Conservation (phyloP, 2,888 invertebrate species). For the Trachelus stipa region DNA sequence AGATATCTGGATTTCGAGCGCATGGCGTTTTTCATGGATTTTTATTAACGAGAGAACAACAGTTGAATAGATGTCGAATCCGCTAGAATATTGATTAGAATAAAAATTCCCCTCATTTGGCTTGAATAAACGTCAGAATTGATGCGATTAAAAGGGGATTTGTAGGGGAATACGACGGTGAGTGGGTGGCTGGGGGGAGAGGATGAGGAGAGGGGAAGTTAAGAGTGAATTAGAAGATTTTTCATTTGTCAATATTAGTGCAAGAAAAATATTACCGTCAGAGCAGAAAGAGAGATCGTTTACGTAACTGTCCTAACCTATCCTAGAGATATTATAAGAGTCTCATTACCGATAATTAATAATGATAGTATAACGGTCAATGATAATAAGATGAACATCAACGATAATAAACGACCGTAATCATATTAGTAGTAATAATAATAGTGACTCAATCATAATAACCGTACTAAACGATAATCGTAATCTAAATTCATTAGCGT, state of each 20-base stretch:
- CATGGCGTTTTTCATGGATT: constrained; percentile 38
- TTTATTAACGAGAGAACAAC: constrained; percentile 54
- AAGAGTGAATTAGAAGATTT: constrained; percentile 8
- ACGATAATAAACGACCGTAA: constrained; percentile 23
- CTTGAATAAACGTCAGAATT: constrained; percentile 29
- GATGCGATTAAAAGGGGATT: constrained; percentile 3
- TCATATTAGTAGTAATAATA: constrained; percentile 50
- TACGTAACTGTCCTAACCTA: constrained; percentile 16
- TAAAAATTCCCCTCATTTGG: constrained; percentile 29
- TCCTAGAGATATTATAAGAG: constrained; percentile 52
- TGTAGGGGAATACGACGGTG: not conserved
- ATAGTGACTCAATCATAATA: constrained; percentile 21
- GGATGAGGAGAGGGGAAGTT: constrained; percentile 5
- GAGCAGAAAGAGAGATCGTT: constrained; percentile 35
- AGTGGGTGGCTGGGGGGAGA: constrained; percentile 5
- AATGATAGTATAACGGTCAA: not conserved
- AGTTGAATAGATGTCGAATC: constrained; percentile 44
- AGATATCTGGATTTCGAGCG: not conserved
- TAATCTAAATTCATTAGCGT: constrained; percentile 38
- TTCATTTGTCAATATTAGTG: constrained; percentile 27
- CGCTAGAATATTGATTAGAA: constrained; percentile 48
- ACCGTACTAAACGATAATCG: not conserved
- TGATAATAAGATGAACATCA: not conserved
- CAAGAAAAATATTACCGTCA: constrained; percentile 34
- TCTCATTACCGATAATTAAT: constrained; percentile 47